phyloP scores from a whole-genome alignment of 2,888 invertebrate genomes.

The Lingula anatina region DNA sequence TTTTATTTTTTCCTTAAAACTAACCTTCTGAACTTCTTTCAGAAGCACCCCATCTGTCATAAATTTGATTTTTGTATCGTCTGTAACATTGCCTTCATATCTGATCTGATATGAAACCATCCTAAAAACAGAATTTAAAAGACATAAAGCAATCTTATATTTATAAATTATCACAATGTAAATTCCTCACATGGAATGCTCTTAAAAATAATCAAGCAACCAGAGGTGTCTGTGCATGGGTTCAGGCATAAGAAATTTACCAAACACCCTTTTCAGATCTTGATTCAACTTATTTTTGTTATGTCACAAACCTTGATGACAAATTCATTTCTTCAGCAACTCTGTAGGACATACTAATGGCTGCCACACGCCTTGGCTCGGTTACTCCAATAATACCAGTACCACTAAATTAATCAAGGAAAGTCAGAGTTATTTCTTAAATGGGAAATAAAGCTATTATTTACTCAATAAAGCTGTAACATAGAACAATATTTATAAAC shows the following conservation, averaged over 20 bases:
- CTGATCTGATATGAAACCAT: conserved; percentile 64
- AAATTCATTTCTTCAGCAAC: conserved; percentile 87
- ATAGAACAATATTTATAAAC: not conserved
- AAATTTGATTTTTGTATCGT: conserved; percentile 89
- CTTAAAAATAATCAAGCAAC: no score
- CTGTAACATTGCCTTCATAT: conserved; percentile 87
- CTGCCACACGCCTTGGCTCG: conserved; percentile 96
- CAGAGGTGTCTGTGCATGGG: no score
- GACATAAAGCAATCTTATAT: no score
- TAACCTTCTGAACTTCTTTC: conserved; percentile 79
- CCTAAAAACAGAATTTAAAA: conserved; percentile 15
- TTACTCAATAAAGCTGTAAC: not conserved
- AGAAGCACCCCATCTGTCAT: conserved; percentile 98
- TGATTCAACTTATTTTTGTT: no score
- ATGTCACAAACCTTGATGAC: conserved; percentile 48
- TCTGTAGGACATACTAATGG: conserved; percentile 90
- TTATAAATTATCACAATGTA: no score
- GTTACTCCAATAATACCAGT: conserved; percentile 84
- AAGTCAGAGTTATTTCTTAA: not conserved
- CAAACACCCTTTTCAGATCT: no score
- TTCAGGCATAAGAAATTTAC: no score
- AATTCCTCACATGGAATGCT: no score
- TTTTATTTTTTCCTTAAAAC: no score
- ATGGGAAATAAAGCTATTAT: not conserved
- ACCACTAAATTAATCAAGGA: conserved; percentile 46